A percentile compares a stretch with the other conserved stretches of the same genome.
phyloP scores from a whole-genome alignment of 2,797 vertebrate species.

The Enteromius treurensis region DNA sequence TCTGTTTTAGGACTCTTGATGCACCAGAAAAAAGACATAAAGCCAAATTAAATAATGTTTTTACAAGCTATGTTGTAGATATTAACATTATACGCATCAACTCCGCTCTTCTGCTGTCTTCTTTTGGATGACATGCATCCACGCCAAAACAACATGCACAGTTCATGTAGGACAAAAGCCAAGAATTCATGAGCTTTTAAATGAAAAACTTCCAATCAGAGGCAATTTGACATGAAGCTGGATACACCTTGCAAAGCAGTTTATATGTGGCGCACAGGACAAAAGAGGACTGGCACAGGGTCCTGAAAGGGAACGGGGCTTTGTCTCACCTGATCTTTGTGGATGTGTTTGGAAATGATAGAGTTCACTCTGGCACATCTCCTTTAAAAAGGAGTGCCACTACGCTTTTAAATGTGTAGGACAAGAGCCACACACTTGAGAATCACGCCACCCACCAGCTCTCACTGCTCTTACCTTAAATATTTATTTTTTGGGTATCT shows the following conservation, averaged over 20 bases:
- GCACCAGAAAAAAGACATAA: not conserved
- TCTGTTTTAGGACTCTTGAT: not conserved
- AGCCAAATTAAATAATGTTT: not conserved
- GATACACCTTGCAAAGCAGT: not conserved
- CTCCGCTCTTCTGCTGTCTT: not conserved
- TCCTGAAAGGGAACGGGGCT: not conserved
- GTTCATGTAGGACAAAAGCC: constrained; percentile 17
- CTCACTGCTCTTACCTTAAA: not conserved
- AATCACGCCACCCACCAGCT: constrained; percentile 22
- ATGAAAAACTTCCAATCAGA: constrained; percentile 20
- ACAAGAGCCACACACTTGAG: constrained; percentile 2
- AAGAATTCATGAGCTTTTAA: not conserved
- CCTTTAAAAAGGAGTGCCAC: constrained; percentile 21
- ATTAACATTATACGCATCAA: not conserved
- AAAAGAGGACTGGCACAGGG: not conserved
- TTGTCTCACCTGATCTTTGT: not conserved
- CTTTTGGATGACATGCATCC: not conserved
- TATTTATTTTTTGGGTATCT: not conserved
- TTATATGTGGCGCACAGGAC: not conserved
- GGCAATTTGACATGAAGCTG: not conserved
- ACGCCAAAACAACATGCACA: not conserved
- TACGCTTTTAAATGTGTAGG: constrained; percentile 6
- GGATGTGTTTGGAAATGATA: constrained; percentile 4
- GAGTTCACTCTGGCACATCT: not conserved
- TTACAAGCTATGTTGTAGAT: not conserved